Base-by-base conservation (phyloP, 2,113 vertebrate species). In the Corapipo altera region DNA sequence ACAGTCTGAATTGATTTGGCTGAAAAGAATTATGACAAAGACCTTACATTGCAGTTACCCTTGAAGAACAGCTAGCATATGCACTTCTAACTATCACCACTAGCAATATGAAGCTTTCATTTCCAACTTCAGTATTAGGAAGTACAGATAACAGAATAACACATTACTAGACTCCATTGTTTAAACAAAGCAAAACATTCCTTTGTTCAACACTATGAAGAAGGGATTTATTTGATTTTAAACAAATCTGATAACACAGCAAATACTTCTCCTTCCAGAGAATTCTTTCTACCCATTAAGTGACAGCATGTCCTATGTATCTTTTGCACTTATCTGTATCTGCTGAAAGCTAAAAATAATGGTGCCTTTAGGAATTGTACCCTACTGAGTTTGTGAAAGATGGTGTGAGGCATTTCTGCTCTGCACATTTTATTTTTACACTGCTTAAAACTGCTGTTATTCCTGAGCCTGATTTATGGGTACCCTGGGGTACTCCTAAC, bases 341-440 rank as follows among this genome's bases (percentile, higher is more conserved):
- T 94, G 43, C 54, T 89, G 41, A 86, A 94, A 85, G 52, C 52
- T 91, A 94, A 96, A 94, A 96, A 91, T 96, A 96, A 94, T 30
- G 16, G 70, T 85, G 81, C 85, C 95, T 96, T 88, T 75, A 95
- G 94, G 93, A 97, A 96, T 74, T 84, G 41, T 93, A 74, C 43
- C 32, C 75, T 92, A 55, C 3, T 2, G 74, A 80, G 43, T 64
- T 70, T 2, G 33, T 89, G 39, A 85, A 86, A 91, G 75, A 87
- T 77, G 43, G 69, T 2, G 22, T 22, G 52, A 82, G 22, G 44
- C 41, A 48, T 66, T 87, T 91, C 43, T 91, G 73, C 70, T 91
- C 80, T 57, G n/a, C 65, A 74, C 32, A 19, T 78, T 84, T 92
- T 88, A 74, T 83, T 91, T 96, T 89, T 71, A 74, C 57, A 23